Percentiles rank a stretch among this genome's conserved stretches.
Conservation (phyloP, 2,888 invertebrate species). For the Tenthredo distinguenda region DNA sequence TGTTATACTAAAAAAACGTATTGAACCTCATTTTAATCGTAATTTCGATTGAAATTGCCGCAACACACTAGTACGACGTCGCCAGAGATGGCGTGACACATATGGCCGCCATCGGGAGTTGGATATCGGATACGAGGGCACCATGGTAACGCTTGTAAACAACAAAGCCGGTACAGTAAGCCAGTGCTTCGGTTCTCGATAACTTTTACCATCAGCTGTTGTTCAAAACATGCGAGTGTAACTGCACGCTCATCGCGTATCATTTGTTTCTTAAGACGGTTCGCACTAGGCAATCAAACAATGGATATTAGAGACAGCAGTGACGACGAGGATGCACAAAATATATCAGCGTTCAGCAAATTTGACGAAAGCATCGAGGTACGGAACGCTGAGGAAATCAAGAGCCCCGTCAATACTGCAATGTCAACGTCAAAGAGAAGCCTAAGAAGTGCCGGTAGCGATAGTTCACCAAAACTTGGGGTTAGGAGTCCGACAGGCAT, state of each 20-base stretch:
- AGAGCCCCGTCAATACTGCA: constrained; percentile 76
- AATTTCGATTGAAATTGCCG: too few species aligned
- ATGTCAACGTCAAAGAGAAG: constrained; percentile 32
- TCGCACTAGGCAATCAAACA: background rate
- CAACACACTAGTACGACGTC: too few species aligned
- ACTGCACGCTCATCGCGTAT: background rate
- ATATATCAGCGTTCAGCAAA: constrained; percentile 70
- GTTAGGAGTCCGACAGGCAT: constrained; percentile 4
- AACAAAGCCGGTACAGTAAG: constrained; percentile 1
- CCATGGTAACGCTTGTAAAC: constrained; percentile 36
- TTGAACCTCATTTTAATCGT: too few species aligned
- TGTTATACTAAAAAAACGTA: too few species aligned
- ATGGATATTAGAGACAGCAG: constrained; percentile 62
- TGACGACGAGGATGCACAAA: constrained; percentile 61
- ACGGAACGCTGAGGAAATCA: constrained; percentile 81
- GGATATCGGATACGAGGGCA: background rate
- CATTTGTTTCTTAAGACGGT: background rate
- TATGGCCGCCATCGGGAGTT: background rate
- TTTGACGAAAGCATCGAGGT: constrained; percentile 82
- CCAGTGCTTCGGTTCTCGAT: background rate
- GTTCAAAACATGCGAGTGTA: background rate
- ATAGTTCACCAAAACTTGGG: constrained; percentile 6
- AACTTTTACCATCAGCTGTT: background rate
- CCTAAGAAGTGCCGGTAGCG: background rate
- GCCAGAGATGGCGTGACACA: too few species aligned